Base-by-base conservation (phyloP, 1,140 invertebrate species). In the Sesamia nonagrioides region DNA sequence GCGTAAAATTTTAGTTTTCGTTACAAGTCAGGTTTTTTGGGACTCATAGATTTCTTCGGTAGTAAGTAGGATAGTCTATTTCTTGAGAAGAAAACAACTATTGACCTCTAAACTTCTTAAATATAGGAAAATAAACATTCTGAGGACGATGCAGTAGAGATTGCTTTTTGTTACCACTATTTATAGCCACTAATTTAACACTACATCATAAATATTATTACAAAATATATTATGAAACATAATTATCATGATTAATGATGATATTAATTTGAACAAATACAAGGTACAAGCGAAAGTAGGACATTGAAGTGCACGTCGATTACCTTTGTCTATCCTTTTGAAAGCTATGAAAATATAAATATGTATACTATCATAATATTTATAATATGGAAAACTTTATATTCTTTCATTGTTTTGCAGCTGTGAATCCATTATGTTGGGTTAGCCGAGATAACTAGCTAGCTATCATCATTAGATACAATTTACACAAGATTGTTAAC, bases 261-360 rank as follows among this genome's bases (percentile, higher is more conserved):
- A 45, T 17, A 8, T 69, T 48, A 50, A n/a, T 33, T 45, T 33
- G 37, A 11, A 27, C 27, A 33, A 15, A 27, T 27, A n/a, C n/a
- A n/a, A 45, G 4, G 40, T 37, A 60, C 17, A 58, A 74, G 73
- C 73, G 9, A 56, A 58, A 52, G 37, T 76, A 42, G 45, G 73
- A 76, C 33, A 35, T 50, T 50, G 18, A 74, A 56, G 76, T 60
- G 9, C 50, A 35, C 56, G 37, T 82, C 58, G 79, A 81, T 92
- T 94, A 94, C 92, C 92, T 94, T 92, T 93, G 91, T 85, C 86
- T 93, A 54, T 94, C 92, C 92, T 93, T 94, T 89, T 94, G 92
- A 84, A 89, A 94, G 92, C 92, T 94, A 93, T 77, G 88, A 90
- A 81, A 69, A 83, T 52, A 78, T 82, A 78, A 27, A 68, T 66